Percentiles rank a stretch among this genome's conserved stretches.
phyloP scores from a whole-genome alignment of 2,113 vertebrate genomes.

The Phrynosoma platyrhinos region DNA sequence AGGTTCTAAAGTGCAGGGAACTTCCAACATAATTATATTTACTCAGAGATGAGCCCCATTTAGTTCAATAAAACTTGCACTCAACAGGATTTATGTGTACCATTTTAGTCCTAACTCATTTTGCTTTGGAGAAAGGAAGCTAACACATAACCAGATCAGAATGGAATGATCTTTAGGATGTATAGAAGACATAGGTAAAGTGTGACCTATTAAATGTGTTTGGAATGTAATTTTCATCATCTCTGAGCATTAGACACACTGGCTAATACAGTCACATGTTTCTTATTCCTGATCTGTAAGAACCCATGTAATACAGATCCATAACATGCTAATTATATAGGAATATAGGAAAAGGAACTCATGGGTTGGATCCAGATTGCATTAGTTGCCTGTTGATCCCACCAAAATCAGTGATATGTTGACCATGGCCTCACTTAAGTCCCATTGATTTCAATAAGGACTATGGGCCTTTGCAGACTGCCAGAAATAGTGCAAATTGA shows the following conservation, averaged over 20 bases:
- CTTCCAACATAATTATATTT: too few relatives aligned
- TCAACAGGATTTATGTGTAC: neutral
- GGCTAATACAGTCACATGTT: too few relatives aligned
- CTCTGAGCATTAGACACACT: too few relatives aligned
- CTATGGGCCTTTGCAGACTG: too few relatives aligned
- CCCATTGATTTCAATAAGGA: too few relatives aligned
- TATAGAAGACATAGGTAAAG: neutral
- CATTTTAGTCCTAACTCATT: neutral
- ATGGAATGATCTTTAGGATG: neutral
- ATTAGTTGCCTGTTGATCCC: neutral
- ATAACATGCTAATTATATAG: neutral
- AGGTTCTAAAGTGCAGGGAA: neutral
- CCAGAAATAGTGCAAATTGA: too few relatives aligned
- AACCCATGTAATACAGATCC: neutral
- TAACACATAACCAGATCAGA: neutral
- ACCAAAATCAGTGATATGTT: neutral
- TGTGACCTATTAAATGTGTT: too few relatives aligned
- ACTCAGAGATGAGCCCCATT: neutral
- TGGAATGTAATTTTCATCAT: too few relatives aligned
- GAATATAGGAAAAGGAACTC: neutral
- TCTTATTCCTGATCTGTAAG: too few relatives aligned
- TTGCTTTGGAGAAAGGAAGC: neutral
- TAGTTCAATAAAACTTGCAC: neutral
- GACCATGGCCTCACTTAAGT: too few relatives aligned
- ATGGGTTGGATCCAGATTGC: neutral